Evolutionary conservation across 1,140 invertebrate genomes (phyloP).

Genomic region (Sipha flava): DNA sequence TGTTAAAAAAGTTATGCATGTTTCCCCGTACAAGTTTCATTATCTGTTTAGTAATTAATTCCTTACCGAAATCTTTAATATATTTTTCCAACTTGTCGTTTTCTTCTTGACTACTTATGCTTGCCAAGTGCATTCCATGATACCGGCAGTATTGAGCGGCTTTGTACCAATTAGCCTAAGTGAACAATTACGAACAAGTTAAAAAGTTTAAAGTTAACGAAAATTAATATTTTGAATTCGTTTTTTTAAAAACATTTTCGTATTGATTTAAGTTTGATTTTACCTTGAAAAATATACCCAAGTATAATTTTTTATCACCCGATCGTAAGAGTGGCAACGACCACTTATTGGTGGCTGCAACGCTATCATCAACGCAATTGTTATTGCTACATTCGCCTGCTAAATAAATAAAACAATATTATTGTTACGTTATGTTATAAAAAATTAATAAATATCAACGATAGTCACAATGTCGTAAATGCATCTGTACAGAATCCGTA

Average conservation of each 20-base stretch:
- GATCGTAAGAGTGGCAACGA: slow-evolving; percentile 78
- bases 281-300: slow-evolving; percentile 83
- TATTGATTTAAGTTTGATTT: slow-evolving; percentile 27
- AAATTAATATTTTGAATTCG: too few species aligned
- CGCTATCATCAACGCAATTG: slow-evolving; percentile 64
- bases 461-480: too few species aligned
- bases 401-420: not conserved
- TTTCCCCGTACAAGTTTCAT: too few species aligned
- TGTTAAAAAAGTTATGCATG: too few species aligned
- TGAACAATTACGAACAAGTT: slow-evolving; percentile 34
- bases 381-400: slow-evolving; percentile 52
- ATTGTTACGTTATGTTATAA: not conserved
- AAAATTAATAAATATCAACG: too few species aligned
- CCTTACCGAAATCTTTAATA: slow-evolving; percentile 66
- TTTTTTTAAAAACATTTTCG: too few species aligned
- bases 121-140: slow-evolving; percentile 83
- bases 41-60: too few species aligned
- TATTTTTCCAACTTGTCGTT: slow-evolving; percentile 77
- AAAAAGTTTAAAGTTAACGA: too few species aligned
- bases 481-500: too few species aligned
- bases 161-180: slow-evolving; percentile 84
- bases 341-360: slow-evolving; percentile 57
- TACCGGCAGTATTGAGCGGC: slow-evolving; percentile 83
- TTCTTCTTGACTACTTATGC: slow-evolving; percentile 78
- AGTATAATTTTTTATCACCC: slow-evolving; percentile 76